These are phyloP conservation scores for Tortricodes alternella DNA, from an alignment of 2,888 invertebrate species.

Conservation along the genomic window DNA sequence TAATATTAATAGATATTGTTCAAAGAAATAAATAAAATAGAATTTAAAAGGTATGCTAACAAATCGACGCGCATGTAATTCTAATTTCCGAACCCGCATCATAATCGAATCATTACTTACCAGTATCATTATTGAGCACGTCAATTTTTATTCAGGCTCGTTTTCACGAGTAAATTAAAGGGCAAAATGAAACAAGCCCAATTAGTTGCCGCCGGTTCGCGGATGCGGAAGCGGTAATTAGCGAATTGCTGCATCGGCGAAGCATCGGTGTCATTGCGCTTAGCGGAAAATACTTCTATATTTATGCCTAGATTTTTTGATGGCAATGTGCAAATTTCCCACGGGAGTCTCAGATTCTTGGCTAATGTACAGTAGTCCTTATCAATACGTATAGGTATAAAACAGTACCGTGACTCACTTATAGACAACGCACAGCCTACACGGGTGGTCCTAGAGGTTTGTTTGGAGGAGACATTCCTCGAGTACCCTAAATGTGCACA, in stretches of 20 bases:
- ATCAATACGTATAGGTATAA: no score
- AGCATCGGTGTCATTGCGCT: constrained; percentile 13
- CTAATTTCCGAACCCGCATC: neutral
- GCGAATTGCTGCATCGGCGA: constrained; percentile 36
- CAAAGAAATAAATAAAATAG: no score
- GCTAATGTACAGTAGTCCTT: no score
- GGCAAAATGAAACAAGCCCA: constrained; percentile 38
- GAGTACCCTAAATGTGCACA: no score
- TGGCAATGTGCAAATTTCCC: constrained; percentile 13
- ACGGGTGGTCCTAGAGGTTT: no score
- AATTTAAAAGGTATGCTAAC: no score
- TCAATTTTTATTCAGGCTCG: constrained; percentile 23
- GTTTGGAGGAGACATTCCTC: no score
- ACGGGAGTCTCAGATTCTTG: neutral
- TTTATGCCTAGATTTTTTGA: neutral
- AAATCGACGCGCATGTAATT: neutral
- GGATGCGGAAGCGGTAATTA: constrained; percentile 46
- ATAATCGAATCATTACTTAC: constrained; percentile 26
- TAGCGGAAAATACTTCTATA: neutral
- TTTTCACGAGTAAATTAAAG: constrained; percentile 31
- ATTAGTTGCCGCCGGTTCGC: constrained; percentile 39
- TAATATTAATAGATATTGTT: no score
- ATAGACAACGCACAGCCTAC: no score
- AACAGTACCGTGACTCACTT: no score
- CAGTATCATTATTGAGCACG: constrained; percentile 18